Percentiles rank a stretch among this genome's conserved stretches.
phyloP scores from a whole-genome alignment of 2,888 invertebrate genomes.

The Chrysolina oricalcia region DNA sequence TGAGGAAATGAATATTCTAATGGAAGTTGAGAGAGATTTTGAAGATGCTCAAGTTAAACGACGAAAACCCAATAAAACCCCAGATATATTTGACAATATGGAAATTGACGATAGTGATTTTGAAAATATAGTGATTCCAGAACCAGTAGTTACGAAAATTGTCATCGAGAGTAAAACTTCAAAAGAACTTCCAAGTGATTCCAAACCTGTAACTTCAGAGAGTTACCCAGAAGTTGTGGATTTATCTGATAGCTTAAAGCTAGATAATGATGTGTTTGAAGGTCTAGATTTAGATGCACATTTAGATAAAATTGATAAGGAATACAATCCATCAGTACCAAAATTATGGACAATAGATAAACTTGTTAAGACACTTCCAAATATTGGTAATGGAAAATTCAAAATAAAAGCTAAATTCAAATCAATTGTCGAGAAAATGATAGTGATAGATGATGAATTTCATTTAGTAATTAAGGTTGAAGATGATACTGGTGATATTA shows the following conservation, averaged over 20 bases:
- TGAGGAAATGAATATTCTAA: slow-evolving; percentile 59
- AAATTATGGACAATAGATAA: slow-evolving; percentile 56
- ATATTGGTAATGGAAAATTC: slow-evolving; percentile 71
- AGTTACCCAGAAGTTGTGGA: not conserved
- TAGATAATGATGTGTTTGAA: slow-evolving; percentile 63
- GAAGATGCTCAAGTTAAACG: slow-evolving; percentile 32
- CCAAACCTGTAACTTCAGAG: slow-evolving; percentile 23
- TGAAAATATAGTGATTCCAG: slow-evolving; percentile 48
- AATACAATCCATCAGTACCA: slow-evolving; percentile 31
- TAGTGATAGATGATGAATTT: slow-evolving; percentile 74
- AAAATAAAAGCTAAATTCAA: slow-evolving; percentile 76
- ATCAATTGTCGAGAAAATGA: slow-evolving; percentile 74
- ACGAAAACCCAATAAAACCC: slow-evolving; percentile 46
- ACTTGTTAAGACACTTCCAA: slow-evolving; percentile 57
- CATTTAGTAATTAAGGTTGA: slow-evolving; percentile 75
- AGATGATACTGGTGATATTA: slow-evolving; percentile 75
- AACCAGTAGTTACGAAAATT: slow-evolving; percentile 12
- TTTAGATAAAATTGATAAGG: slow-evolving; percentile 50
- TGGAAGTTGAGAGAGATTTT: slow-evolving; percentile 59
- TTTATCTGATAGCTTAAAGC: slow-evolving; percentile 37
- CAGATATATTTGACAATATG: slow-evolving; percentile 59
- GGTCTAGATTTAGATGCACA: slow-evolving; percentile 64
- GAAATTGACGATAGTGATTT: slow-evolving; percentile 58
- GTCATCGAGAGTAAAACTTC: not conserved
- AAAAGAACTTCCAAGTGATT: not conserved